A percentile compares a stretch with the other conserved stretches of the same genome.
phyloP scores from a whole-genome alignment of 2,888 invertebrate genomes.

The Caenorhabditis sp. region DNA sequence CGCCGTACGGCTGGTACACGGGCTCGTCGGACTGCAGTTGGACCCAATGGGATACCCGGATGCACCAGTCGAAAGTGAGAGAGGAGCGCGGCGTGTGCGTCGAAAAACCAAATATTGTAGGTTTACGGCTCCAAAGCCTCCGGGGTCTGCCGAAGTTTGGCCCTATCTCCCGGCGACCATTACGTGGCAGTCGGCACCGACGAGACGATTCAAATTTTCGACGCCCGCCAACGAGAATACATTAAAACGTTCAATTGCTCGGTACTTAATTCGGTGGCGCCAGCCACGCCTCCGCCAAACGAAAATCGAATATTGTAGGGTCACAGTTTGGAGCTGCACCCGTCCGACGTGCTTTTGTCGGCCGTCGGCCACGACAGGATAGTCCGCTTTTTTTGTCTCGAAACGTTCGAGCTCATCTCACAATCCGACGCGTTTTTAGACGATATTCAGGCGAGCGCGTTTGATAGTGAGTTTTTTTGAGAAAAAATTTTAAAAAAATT shows the following conservation, averaged over 20 bases:
- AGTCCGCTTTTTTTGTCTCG: constrained; percentile 56
- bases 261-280: too few species aligned
- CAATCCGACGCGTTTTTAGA: constrained; percentile 57
- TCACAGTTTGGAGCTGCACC: constrained; percentile 47
- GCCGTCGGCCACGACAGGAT: constrained; percentile 57
- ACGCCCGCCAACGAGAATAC: constrained; percentile 44
- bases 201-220: constrained; percentile 48
- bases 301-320: constrained; percentile 28
- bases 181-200: constrained; percentile 53
- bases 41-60: constrained; percentile 55
- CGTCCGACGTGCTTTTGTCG: constrained; percentile 49
- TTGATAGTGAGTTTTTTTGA: constrained; percentile 49
- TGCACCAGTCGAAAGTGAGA: constrained; percentile 45
- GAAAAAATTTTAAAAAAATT: too few species aligned
- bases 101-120: too few species aligned
- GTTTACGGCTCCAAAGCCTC: constrained; percentile 13
- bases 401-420: constrained; percentile 51
- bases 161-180: constrained; percentile 53
- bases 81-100: too few species aligned
- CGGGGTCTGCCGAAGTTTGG: constrained; percentile 40
- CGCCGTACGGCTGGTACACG: constrained; percentile 53
- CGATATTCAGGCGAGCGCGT: constrained; percentile 54
- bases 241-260: constrained; percentile 52
- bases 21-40: constrained; percentile 44
- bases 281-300: neutral